A percentile compares a stretch with the other conserved stretches of the same genome.
These are phyloP conservation scores for Podarcis muralis DNA, from an alignment of 2,113 vertebrate genomes.

Conservation along the genomic window DNA sequence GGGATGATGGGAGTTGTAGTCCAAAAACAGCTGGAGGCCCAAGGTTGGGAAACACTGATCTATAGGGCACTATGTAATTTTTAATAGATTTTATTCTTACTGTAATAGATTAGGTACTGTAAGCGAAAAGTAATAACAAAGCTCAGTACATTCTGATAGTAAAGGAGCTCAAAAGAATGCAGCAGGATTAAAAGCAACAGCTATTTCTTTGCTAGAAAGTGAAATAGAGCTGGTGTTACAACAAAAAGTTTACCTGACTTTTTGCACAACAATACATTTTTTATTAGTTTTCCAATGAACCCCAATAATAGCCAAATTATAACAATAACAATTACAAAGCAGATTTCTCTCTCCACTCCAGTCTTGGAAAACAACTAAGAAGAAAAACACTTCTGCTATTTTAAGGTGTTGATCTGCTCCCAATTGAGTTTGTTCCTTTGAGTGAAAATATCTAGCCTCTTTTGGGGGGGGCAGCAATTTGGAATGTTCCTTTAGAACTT, in stretches of 20 bases:
- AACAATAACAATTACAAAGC: neutral
- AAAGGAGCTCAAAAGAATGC: neutral
- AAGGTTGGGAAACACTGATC: too few species aligned
- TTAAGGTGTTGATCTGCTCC: neutral
- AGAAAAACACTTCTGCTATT: neutral
- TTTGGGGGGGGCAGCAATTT: neutral
- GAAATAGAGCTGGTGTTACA: neutral
- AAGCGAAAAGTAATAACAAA: neutral
- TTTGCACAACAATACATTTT: neutral
- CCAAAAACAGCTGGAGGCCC: too few species aligned
- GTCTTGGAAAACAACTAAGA: neutral
- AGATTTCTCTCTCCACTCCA: neutral
- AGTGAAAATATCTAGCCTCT: neutral
- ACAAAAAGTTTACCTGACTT: neutral
- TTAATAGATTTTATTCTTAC: neutral
- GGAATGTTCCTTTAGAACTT: neutral
- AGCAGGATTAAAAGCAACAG: neutral
- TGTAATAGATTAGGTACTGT: neutral
- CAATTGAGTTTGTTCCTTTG: neutral
- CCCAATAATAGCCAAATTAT: too few species aligned
- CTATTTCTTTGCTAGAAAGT: neutral
- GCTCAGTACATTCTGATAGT: neutral
- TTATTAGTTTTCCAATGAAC: neutral
- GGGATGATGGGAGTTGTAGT: too few species aligned
- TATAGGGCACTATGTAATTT: neutral